Evolutionary conservation across 92 coral and sea anemone genomes (phyloP), one percentile per base, ranked within the genome.

Genomic region (Pocillopora meandrina): DNA sequence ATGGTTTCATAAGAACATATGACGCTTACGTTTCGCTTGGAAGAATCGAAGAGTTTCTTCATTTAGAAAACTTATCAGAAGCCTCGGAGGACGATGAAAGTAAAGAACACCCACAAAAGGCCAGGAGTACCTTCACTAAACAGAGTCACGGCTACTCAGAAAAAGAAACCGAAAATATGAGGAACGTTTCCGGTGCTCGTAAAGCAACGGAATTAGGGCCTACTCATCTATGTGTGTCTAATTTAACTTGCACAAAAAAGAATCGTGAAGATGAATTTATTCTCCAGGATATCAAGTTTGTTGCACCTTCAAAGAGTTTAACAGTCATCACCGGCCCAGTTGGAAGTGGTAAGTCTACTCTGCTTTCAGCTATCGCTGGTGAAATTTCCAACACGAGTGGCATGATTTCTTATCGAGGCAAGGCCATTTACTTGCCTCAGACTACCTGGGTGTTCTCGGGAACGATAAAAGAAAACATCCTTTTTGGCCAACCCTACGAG

Each of bases 401-500:
- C 5, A 42, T 7, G 49, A 42, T 42, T 42, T 42, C 7, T 3
- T 76, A 21, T 21, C 19, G 19, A 56, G 80, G 80, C 1, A 26
- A 42, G 23, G 6, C 58, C 5, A 64, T 75, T 75, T 75, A 75
- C 58, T 62, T 57, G 18, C 65, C 78, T 1, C 78, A 75, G 52
- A 57, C 26, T 20, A 11, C 78, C 19, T 75, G 78, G 78, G n/a
- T 75, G 19, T 75, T 75, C 62, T 57, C 78, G n/a, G 78, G 78
- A 20, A 75, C 78, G 3, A 75, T 75, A 21, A 75, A 47, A 55
- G 78, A 75, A 75, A 75, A 75, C 78, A 75, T 75, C 56, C 21
- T 75, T 49, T 75, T 75, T 75, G 78, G 78, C 13, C 66, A 76
- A 4, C 68, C 65, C 34, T 33, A 58, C 67, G 80, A 58, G 16